Evolutionary conservation across 2,113 vertebrate genomes (phyloP).

Genomic region (Cynopterus brachyotis): DNA sequence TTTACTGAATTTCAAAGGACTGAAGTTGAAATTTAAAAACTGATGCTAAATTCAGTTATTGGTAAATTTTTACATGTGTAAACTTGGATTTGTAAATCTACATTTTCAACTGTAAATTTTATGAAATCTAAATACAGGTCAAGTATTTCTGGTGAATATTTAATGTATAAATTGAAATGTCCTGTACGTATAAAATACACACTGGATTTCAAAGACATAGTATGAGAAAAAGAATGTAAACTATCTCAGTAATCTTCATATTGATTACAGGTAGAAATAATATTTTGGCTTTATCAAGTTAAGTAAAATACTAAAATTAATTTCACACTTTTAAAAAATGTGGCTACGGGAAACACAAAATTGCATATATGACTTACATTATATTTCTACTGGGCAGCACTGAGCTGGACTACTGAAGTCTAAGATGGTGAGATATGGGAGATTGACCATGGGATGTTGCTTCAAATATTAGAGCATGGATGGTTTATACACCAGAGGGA

Average conservation of each 20-base stretch:
- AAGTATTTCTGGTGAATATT: not conserved
- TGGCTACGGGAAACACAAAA: not conserved
- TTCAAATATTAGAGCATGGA: not conserved
- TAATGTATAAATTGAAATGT: not conserved
- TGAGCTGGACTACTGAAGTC: not conserved
- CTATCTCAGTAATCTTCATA: not conserved
- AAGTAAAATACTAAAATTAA: not conserved
- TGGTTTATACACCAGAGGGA: not conserved
- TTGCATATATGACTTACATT: not conserved
- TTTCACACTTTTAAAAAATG: not conserved
- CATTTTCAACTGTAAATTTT: not conserved
- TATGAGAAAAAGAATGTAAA: not conserved
- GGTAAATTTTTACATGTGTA: constrained; percentile 1
- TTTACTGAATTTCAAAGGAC: not conserved
- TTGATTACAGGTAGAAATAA: not conserved
- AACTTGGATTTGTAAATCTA: not conserved
- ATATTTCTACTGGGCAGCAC: not conserved
- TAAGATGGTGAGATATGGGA: not conserved
- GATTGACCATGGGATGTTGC: not conserved
- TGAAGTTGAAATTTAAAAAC: not conserved
- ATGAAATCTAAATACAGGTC: constrained; percentile 13
- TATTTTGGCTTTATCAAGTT: not conserved
- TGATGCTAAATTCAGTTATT: not conserved
- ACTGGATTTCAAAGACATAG: not conserved
- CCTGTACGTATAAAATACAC: not conserved